Evolutionary conservation across 2,113 vertebrate species (phyloP).

Genomic region (Synodontis membranacea): DNA sequence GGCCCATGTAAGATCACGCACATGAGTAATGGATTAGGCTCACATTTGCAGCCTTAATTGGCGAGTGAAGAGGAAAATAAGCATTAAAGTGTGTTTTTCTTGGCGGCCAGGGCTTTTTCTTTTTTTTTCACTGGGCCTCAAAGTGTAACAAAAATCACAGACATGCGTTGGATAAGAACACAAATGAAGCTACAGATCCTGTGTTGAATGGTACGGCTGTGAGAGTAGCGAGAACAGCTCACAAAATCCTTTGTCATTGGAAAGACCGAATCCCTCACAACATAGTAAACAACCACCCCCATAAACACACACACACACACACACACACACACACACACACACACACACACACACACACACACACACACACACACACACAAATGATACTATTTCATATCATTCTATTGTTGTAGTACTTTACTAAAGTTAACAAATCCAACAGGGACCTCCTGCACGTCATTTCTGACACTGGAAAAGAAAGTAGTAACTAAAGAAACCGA

Average conservation of each 20-base stretch:
- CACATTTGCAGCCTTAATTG: conserved; percentile 32
- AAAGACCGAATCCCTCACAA: background rate
- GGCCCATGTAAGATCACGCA: conserved; percentile 1
- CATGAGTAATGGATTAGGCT: conserved; percentile 35
- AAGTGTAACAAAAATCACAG: background rate
- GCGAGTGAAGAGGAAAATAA: conserved; percentile 23
- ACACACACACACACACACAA: too few relatives aligned
- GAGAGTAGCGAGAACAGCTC: background rate
- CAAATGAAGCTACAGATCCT: background rate
- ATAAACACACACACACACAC: too few relatives aligned
- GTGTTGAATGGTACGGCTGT: background rate
- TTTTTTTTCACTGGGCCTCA: background rate
- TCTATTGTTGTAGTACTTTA: background rate
- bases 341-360: too few relatives aligned
- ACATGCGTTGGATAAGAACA: background rate
- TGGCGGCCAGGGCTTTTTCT: background rate
- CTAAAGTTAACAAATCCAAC: background rate
- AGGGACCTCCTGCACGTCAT: background rate
- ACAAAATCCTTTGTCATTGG: background rate
- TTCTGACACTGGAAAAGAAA: background rate
- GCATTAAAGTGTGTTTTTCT: conserved; percentile 22
- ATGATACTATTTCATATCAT: background rate
- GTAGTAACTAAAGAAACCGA: background rate
- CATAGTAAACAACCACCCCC: too few relatives aligned
- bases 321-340: too few relatives aligned